These are phyloP conservation scores for Chaenogobius annularis DNA, from an alignment of 2,113 vertebrate species.

Conservation along the genomic window DNA sequence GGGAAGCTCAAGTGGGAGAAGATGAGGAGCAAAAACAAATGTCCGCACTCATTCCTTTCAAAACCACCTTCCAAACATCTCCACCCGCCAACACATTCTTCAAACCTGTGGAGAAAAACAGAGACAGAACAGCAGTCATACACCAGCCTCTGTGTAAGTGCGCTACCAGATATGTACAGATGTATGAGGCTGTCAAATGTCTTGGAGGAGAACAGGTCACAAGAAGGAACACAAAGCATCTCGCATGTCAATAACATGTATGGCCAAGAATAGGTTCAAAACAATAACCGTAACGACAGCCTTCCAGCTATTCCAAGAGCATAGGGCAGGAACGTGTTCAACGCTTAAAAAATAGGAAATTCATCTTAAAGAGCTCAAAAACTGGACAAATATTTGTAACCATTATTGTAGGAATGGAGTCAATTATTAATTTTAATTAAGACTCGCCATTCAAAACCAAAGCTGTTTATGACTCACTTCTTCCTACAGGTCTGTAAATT, in stretches of 20 bases:
- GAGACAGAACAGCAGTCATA: constrained; percentile 43
- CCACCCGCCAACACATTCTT: constrained; percentile 60
- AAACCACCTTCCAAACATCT: constrained; percentile 68
- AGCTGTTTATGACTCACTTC: too few relatives aligned
- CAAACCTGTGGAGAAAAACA: constrained; percentile 64
- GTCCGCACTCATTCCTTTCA: constrained; percentile 69
- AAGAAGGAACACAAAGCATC: constrained; percentile 7
- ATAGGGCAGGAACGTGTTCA: constrained; percentile 36
- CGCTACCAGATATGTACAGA: constrained; percentile 1
- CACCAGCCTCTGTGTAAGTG: not conserved
- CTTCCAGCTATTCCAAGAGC: constrained; percentile 64
- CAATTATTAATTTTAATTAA: not conserved
- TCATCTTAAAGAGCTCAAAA: not conserved
- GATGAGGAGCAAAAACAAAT: constrained; percentile 59
- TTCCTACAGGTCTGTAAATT: not conserved
- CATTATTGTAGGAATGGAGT: not conserved
- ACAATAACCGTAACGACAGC: constrained; percentile 58
- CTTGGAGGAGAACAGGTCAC: constrained; percentile 12
- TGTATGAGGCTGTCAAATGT: constrained; percentile 5
- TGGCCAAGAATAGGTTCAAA: constrained; percentile 57
- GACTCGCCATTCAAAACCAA: not conserved
- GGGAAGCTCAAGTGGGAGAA: constrained; percentile 48
- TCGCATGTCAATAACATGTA: constrained; percentile 47
- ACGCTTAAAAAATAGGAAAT: not conserved
- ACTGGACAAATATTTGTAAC: not conserved